These are phyloP conservation scores for Danio tinwini DNA, from an alignment of 2,797 vertebrate genomes.

Conservation along the genomic window DNA sequence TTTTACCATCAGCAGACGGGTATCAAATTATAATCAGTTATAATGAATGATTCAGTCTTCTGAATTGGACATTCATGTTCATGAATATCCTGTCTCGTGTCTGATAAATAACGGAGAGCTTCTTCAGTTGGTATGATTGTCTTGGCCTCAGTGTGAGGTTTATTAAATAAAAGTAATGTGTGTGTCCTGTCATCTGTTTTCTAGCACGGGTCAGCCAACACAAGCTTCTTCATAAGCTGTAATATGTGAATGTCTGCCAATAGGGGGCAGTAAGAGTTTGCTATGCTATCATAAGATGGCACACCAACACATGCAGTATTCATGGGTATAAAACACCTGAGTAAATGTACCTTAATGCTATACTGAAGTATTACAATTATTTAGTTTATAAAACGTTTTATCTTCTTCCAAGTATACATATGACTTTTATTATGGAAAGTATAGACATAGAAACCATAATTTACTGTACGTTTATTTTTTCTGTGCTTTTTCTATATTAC, in stretches of 20 bases:
- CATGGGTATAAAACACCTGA: not conserved
- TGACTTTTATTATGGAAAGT: not conserved
- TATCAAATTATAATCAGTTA: slow-evolving; percentile 29
- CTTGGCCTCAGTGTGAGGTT: not conserved
- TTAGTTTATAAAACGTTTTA: not conserved
- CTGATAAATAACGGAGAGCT: slow-evolving; percentile 19
- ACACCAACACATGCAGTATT: not conserved
- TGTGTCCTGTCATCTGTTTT: slow-evolving; percentile 1
- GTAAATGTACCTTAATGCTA: not conserved
- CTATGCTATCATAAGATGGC: slow-evolving; percentile 4
- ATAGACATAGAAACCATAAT: not conserved
- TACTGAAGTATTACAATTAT: not conserved
- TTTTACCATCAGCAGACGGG: not conserved
- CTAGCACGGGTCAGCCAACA: slow-evolving; percentile 21
- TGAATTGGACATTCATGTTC: slow-evolving; percentile 4
- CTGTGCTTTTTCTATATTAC: too few species aligned
- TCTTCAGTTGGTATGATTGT: too few species aligned
- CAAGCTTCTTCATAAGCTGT: slow-evolving; percentile 6
- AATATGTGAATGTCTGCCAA: slow-evolving; percentile 4
- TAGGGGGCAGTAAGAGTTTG: slow-evolving; percentile 19
- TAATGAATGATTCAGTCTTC: not conserved
- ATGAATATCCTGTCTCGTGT: not conserved
- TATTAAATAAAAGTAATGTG: slow-evolving; percentile 6
- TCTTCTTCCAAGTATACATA: not conserved
- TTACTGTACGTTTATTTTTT: not conserved